These are phyloP conservation scores for Saccopteryx bilineata DNA, from an alignment of 2,113 vertebrate genomes.

Conservation along the genomic window DNA sequence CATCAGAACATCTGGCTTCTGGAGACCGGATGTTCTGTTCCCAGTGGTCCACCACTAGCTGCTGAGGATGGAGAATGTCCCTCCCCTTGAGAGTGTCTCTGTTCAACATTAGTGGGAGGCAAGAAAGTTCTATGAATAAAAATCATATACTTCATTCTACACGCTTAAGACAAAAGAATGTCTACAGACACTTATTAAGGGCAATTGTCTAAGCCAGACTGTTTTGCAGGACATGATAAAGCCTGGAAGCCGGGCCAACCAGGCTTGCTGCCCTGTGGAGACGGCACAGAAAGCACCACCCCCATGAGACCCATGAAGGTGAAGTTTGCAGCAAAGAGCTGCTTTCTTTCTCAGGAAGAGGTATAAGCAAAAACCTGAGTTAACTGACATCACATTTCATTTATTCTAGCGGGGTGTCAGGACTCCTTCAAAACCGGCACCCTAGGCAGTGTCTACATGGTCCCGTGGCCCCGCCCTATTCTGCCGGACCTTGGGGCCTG, in stretches of 20 bases:
- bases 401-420: not conserved
- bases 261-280: not conserved
- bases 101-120: not conserved
- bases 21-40: not conserved
- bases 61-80: not conserved
- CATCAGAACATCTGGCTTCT: not conserved
- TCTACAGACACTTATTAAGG: not conserved
- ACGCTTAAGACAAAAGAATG: not conserved
- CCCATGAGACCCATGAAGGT: not conserved
- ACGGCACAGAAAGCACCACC: not conserved
- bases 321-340: not conserved
- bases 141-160: not conserved
- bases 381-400: not conserved
- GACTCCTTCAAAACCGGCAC: not conserved
- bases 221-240: not conserved
- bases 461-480: not conserved
- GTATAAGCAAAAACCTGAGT: not conserved
- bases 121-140: constrained; percentile 2
- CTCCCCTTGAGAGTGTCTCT: not conserved
- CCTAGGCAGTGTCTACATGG: not conserved
- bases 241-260: fast-evolving
- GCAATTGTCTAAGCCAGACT: not conserved
- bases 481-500: not conserved
- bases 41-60: too few relatives aligned
- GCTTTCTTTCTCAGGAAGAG: not conserved